Evolutionary conservation across 2,113 vertebrate species (phyloP).

Genomic region (Odontophorus gujanensis): DNA sequence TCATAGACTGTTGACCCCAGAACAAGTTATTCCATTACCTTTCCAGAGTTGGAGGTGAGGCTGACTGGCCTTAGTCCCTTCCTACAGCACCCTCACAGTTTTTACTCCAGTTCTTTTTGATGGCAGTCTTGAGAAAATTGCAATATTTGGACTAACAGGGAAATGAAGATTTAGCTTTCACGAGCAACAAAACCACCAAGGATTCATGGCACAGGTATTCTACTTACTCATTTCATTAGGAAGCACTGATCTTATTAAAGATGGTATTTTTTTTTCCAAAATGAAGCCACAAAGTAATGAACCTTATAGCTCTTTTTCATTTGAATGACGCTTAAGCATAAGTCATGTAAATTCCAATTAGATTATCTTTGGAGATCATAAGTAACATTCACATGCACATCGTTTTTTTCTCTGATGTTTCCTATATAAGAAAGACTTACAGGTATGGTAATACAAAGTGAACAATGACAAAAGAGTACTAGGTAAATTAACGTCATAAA

Average conservation of each 20-base stretch:
- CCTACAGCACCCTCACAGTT: background rate
- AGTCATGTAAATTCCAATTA: background rate
- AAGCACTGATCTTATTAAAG: background rate
- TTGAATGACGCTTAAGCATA: background rate
- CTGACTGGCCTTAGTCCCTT: background rate
- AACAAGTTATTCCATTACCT: too few species aligned
- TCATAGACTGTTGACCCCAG: too few species aligned
- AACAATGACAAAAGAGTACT: background rate
- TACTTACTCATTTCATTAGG: background rate
- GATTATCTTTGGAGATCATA: background rate
- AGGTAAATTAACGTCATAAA: background rate
- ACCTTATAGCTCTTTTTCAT: background rate
- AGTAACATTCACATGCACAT: background rate
- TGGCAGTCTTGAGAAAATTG: background rate
- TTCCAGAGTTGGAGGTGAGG: too few species aligned
- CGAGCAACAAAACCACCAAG: background rate
- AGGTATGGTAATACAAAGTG: background rate
- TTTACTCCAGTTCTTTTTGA: background rate
- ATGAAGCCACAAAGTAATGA: background rate
- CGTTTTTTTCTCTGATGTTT: background rate
- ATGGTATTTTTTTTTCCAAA: background rate
- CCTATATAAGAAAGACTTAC: background rate
- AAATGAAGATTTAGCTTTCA: background rate
- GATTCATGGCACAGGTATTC: background rate
- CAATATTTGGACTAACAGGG: background rate